Conservation (phyloP, 2,888 invertebrate species). For the Allophyes oxyacanthae region DNA sequence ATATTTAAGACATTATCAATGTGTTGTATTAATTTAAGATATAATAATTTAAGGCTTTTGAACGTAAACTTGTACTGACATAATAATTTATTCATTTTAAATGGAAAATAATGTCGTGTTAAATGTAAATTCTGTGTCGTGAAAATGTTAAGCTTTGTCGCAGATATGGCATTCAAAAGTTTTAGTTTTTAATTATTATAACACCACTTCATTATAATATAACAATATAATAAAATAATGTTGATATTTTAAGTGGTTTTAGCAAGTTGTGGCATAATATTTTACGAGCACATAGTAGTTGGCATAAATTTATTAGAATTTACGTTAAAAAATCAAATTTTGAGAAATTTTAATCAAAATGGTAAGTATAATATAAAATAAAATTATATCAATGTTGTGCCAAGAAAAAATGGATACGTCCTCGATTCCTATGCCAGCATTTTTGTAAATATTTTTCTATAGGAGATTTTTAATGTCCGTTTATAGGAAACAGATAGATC, state of each 20-base stretch:
- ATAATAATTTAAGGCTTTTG: slow-evolving; percentile 48
- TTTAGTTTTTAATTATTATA: slow-evolving; percentile 5
- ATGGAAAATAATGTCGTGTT: slow-evolving; percentile 46
- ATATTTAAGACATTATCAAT: slow-evolving; percentile 59
- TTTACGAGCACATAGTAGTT: slow-evolving; percentile 9
- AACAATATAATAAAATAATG: not conserved
- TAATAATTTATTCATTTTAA: slow-evolving; percentile 51
- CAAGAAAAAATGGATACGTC: slow-evolving; percentile 68
- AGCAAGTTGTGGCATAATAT: slow-evolving; percentile 24
- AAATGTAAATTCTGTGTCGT: slow-evolving; percentile 53
- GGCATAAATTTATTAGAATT: slow-evolving; percentile 1
- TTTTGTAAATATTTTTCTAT: slow-evolving; percentile 78
- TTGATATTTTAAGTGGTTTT: not conserved
- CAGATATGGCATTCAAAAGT: slow-evolving; percentile 24
- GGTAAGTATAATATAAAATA: slow-evolving; percentile 21
- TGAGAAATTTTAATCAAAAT: not conserved
- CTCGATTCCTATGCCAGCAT: slow-evolving; percentile 65
- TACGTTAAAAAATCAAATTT: not conserved
- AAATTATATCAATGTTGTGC: slow-evolving; percentile 71
- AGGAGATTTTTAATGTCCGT: slow-evolving; percentile 71
- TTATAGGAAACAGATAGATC: slow-evolving; percentile 58
- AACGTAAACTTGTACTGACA: slow-evolving; percentile 49
- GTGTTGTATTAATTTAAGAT: slow-evolving; percentile 55
- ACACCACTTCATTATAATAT: slow-evolving; percentile 25
- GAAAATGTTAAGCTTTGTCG: slow-evolving; percentile 46